Evolutionary conservation across 2,888 invertebrate genomes (phyloP), one percentile per base, ranked within the genome.

Genomic region (Fragum whitleyi): DNA sequence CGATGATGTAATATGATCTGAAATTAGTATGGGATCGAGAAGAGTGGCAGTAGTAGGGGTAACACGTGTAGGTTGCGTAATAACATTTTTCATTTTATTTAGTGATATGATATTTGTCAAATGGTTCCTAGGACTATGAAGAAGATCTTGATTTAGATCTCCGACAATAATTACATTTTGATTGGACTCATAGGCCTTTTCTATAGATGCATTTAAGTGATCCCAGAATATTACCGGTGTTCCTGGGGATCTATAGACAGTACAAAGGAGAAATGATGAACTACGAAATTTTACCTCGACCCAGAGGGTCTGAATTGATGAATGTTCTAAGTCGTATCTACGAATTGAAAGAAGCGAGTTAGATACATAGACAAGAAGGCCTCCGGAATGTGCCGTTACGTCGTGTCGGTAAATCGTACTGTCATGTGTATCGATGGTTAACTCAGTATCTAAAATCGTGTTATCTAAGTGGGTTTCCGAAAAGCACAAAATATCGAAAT

Each of bases 401-500:
- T 42, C 57, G 3, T n/a, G 57, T 42, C 42, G 29, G n/a, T 51
- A 29, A 14, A 51, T 28, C n/a, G 51, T 23, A 2, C 29, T 28
- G 39, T 51, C 69, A n/a, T 26, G 29, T 14, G 42, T 28, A n/a
- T 55, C 42, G 21, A 55, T 36, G 2, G 23, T 53, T 21, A 67
- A 55, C n/a, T 55, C 23, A 9, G 7, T 16, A 21, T 42, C 65
- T 47, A 23, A 14, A 14, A 55, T 26, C 3, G 19, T 32, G 6
- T 7, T n/a, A 28, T 65, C 55, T 59, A 69, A 26, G 23, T 69
- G 69, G n/a, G 51, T 59, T 69, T 69, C 69, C 19, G 72, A 39
- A 26, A 77, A 72, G 42, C 68, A 67, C 11, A 72, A 19, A 21
- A 77, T 65, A 47, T 77, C 72, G 47, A 72, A 73, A 73, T 72